Evolutionary conservation across 2,797 vertebrate species (phyloP).

Genomic region (Sphaeramia orbicularis): DNA sequence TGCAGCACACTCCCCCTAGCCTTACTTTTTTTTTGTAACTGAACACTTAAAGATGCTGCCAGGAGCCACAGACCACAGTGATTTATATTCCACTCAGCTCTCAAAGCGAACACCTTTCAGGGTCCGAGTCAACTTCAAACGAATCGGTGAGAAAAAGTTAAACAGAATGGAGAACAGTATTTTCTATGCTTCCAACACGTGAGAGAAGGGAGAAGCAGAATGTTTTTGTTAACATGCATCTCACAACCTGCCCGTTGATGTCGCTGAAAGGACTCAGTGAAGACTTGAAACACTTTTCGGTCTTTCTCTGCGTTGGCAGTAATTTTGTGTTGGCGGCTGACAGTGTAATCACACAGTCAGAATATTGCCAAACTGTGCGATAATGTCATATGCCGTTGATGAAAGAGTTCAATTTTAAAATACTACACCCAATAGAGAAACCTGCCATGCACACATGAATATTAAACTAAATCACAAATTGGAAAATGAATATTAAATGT

Average conservation of each 20-base stretch:
- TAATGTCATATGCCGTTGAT: slow-evolving; percentile 48
- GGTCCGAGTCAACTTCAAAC: slow-evolving; percentile 68
- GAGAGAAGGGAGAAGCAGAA: slow-evolving; percentile 24
- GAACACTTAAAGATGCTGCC: slow-evolving; percentile 71
- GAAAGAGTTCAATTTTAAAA: slow-evolving; percentile 51
- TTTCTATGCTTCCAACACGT: slow-evolving; percentile 56
- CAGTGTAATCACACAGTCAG: slow-evolving; percentile 28
- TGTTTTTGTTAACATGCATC: background rate
- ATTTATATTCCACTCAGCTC: slow-evolving; percentile 78
- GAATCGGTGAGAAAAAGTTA: slow-evolving; percentile 52
- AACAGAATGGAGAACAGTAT: slow-evolving; percentile 49
- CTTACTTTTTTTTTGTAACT: slow-evolving; percentile 49
- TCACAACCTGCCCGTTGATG: slow-evolving; percentile 17
- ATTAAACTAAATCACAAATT: slow-evolving; percentile 47
- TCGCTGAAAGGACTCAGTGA: slow-evolving; percentile 5
- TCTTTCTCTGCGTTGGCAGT: slow-evolving; percentile 24
- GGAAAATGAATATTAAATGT: slow-evolving; percentile 63
- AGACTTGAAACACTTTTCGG: slow-evolving; percentile 1
- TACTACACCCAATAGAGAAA: slow-evolving; percentile 39
- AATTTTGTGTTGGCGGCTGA: slow-evolving; percentile 26
- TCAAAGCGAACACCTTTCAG: slow-evolving; percentile 55
- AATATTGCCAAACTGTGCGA: slow-evolving; percentile 43
- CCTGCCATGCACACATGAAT: slow-evolving; percentile 41
- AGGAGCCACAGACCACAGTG: slow-evolving; percentile 51
- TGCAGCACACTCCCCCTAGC: slow-evolving; percentile 54